These are phyloP conservation scores for Pedionomus torquatus DNA, from an alignment of 2,113 vertebrate genomes.

Conservation along the genomic window DNA sequence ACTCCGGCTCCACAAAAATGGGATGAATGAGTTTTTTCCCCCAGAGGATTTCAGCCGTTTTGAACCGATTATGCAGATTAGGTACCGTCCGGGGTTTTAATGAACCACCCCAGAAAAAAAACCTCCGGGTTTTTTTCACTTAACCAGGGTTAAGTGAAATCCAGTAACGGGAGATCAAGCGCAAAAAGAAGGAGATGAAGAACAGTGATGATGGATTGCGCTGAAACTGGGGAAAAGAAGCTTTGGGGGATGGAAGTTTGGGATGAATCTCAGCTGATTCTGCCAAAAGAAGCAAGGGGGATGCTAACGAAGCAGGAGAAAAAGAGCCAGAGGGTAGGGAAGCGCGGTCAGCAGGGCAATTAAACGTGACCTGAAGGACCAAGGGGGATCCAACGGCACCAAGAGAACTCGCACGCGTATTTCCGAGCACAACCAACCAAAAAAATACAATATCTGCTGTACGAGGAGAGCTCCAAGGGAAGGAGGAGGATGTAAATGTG, in stretches of 20 bases:
- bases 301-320: accelerated
- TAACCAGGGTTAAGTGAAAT: too few relatives aligned
- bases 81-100: neutral
- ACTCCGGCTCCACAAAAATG: neutral
- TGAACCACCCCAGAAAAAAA: neutral
- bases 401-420: accelerated
- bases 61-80: neutral
- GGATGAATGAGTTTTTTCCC: neutral
- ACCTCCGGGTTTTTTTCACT: too few relatives aligned
- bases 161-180: accelerated
- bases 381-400: neutral
- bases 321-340: neutral
- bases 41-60: neutral
- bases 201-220: neutral
- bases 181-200: too few relatives aligned
- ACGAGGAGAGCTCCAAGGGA: accelerated
- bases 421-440: neutral
- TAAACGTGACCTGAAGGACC: neutral
- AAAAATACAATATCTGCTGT: neutral
- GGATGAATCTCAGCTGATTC: neutral
- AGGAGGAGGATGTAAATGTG: accelerated
- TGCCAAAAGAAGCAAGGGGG: neutral
- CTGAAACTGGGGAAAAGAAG: neutral
- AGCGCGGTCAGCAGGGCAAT: too few relatives aligned
- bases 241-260: neutral